Percentiles rank a stretch among this genome's conserved stretches.
Conservation (phyloP, 2,888 invertebrate genomes). For the Drosophila nr. perissopoda region DNA sequence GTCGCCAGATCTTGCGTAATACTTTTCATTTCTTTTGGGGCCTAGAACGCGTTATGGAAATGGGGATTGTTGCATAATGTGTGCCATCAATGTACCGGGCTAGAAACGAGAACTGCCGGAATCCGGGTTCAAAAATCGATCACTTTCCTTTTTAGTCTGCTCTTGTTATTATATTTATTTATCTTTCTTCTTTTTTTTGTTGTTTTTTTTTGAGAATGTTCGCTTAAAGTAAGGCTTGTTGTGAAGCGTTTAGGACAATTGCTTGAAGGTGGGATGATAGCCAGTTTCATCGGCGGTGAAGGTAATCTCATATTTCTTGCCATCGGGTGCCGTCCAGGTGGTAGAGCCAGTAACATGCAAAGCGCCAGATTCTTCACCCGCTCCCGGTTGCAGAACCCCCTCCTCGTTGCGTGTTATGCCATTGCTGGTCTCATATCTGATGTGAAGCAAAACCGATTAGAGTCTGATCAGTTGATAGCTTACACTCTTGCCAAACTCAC, state of each 20-base stretch:
- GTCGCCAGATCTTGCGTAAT: constrained; percentile 57
- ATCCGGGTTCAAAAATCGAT: constrained; percentile 23
- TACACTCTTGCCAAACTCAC: constrained; percentile 82
- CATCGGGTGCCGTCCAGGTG: constrained; percentile 87
- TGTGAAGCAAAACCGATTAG: not conserved
- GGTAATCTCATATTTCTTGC: constrained; percentile 85
- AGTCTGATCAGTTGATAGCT: not conserved
- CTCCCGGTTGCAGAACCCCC: constrained; percentile 83
- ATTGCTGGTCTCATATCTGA: constrained; percentile 86
- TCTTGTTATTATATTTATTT: not conserved
- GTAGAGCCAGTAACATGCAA: constrained; percentile 87
- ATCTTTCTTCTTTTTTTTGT: constrained; percentile 7
- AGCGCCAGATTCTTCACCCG: constrained; percentile 85
- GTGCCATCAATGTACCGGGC: not conserved
- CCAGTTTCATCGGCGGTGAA: constrained; percentile 87
- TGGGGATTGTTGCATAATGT: constrained; percentile 11
- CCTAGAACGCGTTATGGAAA: constrained; percentile 57
- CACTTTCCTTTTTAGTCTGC: constrained; percentile 20
- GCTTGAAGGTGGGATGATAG: constrained; percentile 85
- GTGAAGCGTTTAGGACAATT: constrained; percentile 60
- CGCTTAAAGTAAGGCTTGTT: not conserved
- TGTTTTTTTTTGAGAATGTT: constrained; percentile 30
- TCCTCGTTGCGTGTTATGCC: constrained; percentile 84
- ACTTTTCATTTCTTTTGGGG: constrained; percentile 72
- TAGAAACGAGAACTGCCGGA: constrained; percentile 2